Conservation (phyloP, 2,113 vertebrate genomes). For the Eretmochelys imbricata region DNA sequence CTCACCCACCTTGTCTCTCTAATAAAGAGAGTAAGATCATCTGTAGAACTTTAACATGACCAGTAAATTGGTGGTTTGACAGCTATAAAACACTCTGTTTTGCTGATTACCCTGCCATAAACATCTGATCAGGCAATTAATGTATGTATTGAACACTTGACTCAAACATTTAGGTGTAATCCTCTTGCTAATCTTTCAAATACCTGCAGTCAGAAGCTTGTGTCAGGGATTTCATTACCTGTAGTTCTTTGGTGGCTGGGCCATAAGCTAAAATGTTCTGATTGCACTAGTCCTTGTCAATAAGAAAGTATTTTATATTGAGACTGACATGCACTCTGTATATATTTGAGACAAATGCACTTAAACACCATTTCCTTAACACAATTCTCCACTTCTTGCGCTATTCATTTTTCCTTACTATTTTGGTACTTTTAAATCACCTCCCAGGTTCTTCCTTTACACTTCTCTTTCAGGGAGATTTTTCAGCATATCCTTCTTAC, state of each 20-base stretch:
- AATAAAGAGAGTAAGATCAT: not conserved
- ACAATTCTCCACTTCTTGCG: not conserved
- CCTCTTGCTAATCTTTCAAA: slow-evolving; percentile 47
- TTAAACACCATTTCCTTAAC: not conserved
- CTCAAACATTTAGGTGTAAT: slow-evolving; percentile 53
- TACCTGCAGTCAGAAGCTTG: slow-evolving; percentile 32
- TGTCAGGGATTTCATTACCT: slow-evolving; percentile 40
- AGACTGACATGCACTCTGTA: not conserved
- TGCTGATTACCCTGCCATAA: slow-evolving; percentile 29
- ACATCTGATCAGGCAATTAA: slow-evolving; percentile 51
- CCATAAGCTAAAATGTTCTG: slow-evolving; percentile 38
- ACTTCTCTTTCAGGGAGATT: not conserved
- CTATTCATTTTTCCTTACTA: not conserved
- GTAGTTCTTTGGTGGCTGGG: slow-evolving; percentile 16
- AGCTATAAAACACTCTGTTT: slow-evolving; percentile 48
- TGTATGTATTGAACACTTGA: not conserved
- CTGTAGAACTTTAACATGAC: slow-evolving; percentile 1
- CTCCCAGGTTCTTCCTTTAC: not conserved
- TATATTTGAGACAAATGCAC: slow-evolving; percentile 21
- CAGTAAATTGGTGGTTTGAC: slow-evolving; percentile 26
- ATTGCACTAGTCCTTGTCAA: slow-evolving; percentile 55
- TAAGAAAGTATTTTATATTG: slow-evolving; percentile 43
- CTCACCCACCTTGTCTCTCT: not conserved
- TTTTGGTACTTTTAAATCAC: not conserved
- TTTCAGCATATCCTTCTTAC: not conserved